A percentile compares a stretch with the other conserved stretches of the same genome.
Evolutionary conservation across 2,113 vertebrate genomes (phyloP).

Genomic region (Lasiurus borealis): DNA sequence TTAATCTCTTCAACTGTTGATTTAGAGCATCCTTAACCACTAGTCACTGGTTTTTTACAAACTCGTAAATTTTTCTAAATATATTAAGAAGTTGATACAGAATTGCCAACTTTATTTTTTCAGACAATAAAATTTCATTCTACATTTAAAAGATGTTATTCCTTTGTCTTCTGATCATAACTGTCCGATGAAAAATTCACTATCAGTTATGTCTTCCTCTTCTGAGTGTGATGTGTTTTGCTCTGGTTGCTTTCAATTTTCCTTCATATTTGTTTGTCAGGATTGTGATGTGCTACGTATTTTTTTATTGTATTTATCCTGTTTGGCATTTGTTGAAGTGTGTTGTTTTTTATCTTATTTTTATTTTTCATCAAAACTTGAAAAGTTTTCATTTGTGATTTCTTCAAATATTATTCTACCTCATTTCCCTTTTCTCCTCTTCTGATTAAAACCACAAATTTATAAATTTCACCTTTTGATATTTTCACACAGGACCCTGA

Average conservation of each 20-base stretch:
- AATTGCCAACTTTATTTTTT: slow-evolving; percentile 22
- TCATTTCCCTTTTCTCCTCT: background rate
- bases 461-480: background rate
- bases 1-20: slow-evolving; percentile 39
- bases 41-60: background rate
- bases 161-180: background rate
- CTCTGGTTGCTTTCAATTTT: background rate
- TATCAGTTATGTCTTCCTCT: background rate
- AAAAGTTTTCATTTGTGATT: background rate
- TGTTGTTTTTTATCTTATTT: background rate
- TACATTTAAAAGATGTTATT: background rate
- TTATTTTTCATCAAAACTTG: slow-evolving; percentile 21
- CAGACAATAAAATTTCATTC: slow-evolving; percentile 26
- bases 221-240: background rate
- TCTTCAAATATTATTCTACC: slow-evolving; percentile 5
- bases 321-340: background rate
- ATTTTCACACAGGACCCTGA: slow-evolving; percentile 9
- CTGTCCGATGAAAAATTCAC: background rate
- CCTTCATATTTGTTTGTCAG: background rate
- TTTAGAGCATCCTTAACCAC: background rate
- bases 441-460: background rate
- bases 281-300: background rate
- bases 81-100: background rate
- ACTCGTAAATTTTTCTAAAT: slow-evolving; percentile 31
- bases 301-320: slow-evolving; percentile 39